A percentile compares a stretch with the other conserved stretches of the same genome.
Conservation (phyloP, 2,888 invertebrate species). For the Capitulum mitella region DNA sequence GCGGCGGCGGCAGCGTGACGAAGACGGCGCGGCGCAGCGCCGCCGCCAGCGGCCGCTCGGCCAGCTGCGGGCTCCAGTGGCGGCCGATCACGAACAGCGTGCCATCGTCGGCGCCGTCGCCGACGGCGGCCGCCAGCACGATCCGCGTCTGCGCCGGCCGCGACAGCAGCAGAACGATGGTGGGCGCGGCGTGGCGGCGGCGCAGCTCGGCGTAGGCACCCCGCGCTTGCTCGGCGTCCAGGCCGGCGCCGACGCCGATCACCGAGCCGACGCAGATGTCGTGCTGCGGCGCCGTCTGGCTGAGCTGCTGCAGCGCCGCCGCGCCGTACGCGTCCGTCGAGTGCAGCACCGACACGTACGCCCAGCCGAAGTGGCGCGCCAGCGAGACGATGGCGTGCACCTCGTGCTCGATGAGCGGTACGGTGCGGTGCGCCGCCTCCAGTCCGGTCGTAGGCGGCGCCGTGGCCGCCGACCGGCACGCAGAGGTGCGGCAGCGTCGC, state of each 20-base stretch:
- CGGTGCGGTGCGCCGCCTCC: constrained; percentile 33
- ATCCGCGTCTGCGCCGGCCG: constrained; percentile 39
- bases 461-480: constrained; percentile 38
- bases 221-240: constrained; percentile 34
- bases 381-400: constrained; percentile 41
- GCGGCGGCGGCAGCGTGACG: constrained; percentile 37
- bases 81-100: constrained; percentile 42
- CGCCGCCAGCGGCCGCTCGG: constrained; percentile 37
- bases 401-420: constrained; percentile 40
- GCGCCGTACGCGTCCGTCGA: constrained; percentile 41
- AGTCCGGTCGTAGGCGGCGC: constrained; percentile 30
- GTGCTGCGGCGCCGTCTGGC: constrained; percentile 35
- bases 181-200: constrained; percentile 33
- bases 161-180: constrained; percentile 43
- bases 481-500: constrained; percentile 42
- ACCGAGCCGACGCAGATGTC: constrained; percentile 40
- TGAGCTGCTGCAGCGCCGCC: constrained; percentile 40
- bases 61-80: constrained; percentile 39
- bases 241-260: constrained; percentile 37
- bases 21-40: constrained; percentile 40
- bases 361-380: constrained; percentile 41
- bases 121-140: constrained; percentile 42
- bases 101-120: constrained; percentile 36
- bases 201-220: constrained; percentile 33
- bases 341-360: constrained; percentile 42